Evolutionary conservation across 2,113 vertebrate genomes (phyloP).

Genomic region (Carlito syrichta): DNA sequence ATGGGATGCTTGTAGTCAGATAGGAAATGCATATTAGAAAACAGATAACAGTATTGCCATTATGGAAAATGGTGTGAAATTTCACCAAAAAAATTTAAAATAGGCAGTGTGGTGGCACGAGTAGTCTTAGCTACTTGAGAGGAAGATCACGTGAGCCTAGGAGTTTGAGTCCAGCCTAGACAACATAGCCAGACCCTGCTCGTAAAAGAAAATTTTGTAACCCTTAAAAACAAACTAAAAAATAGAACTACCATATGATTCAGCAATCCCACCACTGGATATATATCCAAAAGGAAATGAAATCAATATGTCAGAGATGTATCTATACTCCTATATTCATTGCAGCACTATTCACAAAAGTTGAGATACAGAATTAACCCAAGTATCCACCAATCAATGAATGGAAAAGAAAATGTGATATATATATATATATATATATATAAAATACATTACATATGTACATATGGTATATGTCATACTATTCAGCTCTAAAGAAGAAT

Average conservation of each 20-base stretch:
- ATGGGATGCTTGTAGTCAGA: background rate
- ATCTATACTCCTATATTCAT: background rate
- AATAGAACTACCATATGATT: background rate
- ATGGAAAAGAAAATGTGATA: background rate
- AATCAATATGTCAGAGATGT: background rate
- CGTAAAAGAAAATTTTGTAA: background rate
- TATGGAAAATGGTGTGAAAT: background rate
- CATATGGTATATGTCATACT: background rate
- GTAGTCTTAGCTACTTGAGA: background rate
- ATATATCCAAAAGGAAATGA: background rate
- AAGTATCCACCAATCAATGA: background rate
- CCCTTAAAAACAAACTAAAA: background rate
- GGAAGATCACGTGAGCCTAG: background rate
- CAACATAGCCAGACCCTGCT: background rate
- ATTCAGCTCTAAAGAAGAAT: background rate
- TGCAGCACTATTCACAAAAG: background rate
- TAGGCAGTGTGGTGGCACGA: background rate
- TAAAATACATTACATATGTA: background rate
- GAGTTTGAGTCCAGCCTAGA: background rate
- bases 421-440: background rate
- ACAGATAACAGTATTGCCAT: background rate
- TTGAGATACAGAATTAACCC: background rate
- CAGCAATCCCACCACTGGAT: background rate
- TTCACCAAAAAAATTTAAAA: background rate
- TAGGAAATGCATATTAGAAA: constrained; percentile 23